Evolutionary conservation across 2,113 vertebrate genomes (phyloP).

Genomic region (Pyrgilauda ruficollis): DNA sequence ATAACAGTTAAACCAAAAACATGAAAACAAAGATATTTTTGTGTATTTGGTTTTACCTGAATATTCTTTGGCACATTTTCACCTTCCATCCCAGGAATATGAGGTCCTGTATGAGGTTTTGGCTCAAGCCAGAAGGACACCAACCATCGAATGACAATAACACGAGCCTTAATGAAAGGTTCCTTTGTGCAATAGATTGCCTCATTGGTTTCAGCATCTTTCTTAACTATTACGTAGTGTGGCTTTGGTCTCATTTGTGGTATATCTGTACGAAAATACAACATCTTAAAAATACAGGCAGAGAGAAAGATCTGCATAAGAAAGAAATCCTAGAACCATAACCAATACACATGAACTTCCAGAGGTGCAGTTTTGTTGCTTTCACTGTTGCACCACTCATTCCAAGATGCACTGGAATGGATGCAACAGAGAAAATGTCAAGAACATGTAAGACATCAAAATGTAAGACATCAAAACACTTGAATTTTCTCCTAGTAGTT

Average conservation of each 20-base stretch:
- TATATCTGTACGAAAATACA: constrained; percentile 80
- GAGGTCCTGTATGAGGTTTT: constrained; percentile 85
- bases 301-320: not conserved
- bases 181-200: constrained; percentile 94
- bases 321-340: not conserved
- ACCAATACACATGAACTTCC: not conserved
- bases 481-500: not conserved
- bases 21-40: not conserved
- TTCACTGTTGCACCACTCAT: not conserved
- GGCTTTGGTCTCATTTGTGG: constrained; percentile 94
- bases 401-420: not conserved
- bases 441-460: not conserved
- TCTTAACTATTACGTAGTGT: constrained; percentile 88
- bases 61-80: constrained; percentile 98
- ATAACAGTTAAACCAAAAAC: not conserved
- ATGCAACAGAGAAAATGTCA: not conserved
- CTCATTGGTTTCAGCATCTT: constrained; percentile 92
- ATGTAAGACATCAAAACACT: not conserved
- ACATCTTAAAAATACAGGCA: not conserved
- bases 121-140: constrained; percentile 99
- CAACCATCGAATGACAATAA: constrained; percentile 98
- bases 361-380: not conserved
- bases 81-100: constrained; percentile 95
- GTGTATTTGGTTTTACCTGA: constrained; percentile 80
- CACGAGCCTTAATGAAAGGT: constrained; percentile 93